These are phyloP conservation scores for Aelia acuminata DNA, from an alignment of 2,888 invertebrate species.

Conservation along the genomic window DNA sequence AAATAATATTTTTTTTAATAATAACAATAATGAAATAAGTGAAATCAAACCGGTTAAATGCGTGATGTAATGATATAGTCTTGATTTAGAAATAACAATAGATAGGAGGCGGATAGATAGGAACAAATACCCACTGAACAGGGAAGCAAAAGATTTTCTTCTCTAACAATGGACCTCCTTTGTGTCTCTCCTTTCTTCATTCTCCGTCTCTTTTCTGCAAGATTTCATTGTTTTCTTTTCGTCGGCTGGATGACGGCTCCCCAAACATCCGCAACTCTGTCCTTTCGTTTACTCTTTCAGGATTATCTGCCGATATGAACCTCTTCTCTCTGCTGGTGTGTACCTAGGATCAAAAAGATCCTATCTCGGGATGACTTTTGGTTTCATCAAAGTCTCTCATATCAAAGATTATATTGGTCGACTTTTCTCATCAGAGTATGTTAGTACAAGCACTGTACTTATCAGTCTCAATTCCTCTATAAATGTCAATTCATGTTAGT, in stretches of 20 bases:
- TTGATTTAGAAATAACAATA: neutral
- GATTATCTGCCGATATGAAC: constrained; percentile 6
- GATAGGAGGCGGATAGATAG: neutral
- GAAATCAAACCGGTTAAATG: neutral
- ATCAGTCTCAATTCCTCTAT: too few relatives aligned
- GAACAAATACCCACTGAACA: constrained; percentile 33
- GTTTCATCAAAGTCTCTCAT: neutral
- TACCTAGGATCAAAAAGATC: neutral
- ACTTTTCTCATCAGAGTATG: neutral
- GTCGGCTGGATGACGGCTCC: constrained; percentile 4
- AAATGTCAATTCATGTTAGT: too few relatives aligned
- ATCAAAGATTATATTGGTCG: neutral
- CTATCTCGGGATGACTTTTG: neutral
- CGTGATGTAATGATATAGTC: neutral
- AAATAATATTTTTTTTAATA: too few relatives aligned
- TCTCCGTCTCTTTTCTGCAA: neutral
- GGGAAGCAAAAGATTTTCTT: constrained; percentile 9
- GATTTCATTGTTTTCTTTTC: constrained; percentile 31
- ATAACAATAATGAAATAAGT: too few relatives aligned
- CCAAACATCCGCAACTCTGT: constrained; percentile 9
- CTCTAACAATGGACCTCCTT: constrained; percentile 16
- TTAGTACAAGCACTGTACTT: too few relatives aligned
- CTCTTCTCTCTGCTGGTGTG: neutral
- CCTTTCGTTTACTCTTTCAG: constrained; percentile 19
- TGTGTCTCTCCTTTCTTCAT: constrained; percentile 6